Percentiles rank a stretch among this genome's conserved stretches.
These are phyloP conservation scores for Crocallis elinguaria DNA, from an alignment of 2,888 invertebrate genomes.

Conservation along the genomic window DNA sequence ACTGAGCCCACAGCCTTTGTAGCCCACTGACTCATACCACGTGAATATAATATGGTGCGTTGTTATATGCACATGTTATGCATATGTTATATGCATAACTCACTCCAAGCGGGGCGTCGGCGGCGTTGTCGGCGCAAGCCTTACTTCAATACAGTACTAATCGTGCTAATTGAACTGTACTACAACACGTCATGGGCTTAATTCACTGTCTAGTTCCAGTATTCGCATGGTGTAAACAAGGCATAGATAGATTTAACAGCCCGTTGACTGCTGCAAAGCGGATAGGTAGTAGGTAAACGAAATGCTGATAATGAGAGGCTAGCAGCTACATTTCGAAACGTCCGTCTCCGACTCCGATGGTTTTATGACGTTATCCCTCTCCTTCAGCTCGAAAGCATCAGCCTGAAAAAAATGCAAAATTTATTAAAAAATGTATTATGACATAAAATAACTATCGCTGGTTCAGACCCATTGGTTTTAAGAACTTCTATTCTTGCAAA, in stretches of 20 bases:
- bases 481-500: no score
- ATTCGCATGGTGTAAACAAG: not conserved
- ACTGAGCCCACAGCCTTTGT: no score
- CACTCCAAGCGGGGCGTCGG: no score
- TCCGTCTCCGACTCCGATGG: conserved; percentile 79
- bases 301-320: conserved; percentile 39
- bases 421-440: not conserved
- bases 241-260: not conserved
- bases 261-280: not conserved
- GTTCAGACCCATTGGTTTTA: no score
- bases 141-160: no score
- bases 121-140: no score
- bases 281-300: not conserved
- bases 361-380: conserved; percentile 76
- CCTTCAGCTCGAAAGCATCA: conserved; percentile 79
- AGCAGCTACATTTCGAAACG: conserved; percentile 80
- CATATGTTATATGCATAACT: no score
- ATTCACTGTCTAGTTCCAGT: not conserved
- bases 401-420: conserved; percentile 62
- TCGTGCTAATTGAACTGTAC: not conserved
- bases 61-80: no score
- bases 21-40: no score
- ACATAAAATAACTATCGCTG: no score
- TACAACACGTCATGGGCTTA: no score
- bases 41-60: no score